Conservation (phyloP, 2,797 vertebrate species). For the Epinephelus malabaricus region DNA sequence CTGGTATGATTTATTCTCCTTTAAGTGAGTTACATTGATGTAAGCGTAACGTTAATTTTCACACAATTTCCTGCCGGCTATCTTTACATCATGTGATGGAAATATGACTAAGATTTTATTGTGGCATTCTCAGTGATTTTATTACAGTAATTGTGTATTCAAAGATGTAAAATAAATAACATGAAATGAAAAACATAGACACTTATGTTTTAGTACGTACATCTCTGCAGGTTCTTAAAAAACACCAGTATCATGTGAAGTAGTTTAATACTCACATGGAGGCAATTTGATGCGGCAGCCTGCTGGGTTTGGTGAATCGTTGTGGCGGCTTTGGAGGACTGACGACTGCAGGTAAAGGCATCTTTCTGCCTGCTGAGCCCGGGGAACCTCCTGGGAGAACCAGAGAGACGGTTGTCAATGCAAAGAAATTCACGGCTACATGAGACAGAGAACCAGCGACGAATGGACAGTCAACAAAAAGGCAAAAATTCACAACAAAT, state of each 20-base stretch:
- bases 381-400: conserved; percentile 11
- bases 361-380: conserved; percentile 21
- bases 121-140: background rate
- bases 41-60: background rate
- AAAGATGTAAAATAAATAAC: background rate
- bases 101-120: background rate
- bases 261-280: conserved; percentile 74
- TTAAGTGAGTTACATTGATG: background rate
- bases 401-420: background rate
- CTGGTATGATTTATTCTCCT: background rate
- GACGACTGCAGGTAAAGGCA: conserved; percentile 16
- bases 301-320: conserved; percentile 68
- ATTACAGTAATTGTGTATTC: background rate
- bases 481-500: background rate
- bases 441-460: background rate
- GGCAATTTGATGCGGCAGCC: conserved; percentile 54
- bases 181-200: background rate
- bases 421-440: background rate
- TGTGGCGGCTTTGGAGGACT: conserved; percentile 64
- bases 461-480: background rate
- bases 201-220: background rate
- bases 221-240: background rate
- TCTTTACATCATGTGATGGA: background rate
- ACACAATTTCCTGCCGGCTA: background rate
- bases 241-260: background rate